Evolutionary conservation across 1,140 invertebrate species (phyloP), one percentile per base, ranked within the genome.

Genomic region (Papilio dardanus): DNA sequence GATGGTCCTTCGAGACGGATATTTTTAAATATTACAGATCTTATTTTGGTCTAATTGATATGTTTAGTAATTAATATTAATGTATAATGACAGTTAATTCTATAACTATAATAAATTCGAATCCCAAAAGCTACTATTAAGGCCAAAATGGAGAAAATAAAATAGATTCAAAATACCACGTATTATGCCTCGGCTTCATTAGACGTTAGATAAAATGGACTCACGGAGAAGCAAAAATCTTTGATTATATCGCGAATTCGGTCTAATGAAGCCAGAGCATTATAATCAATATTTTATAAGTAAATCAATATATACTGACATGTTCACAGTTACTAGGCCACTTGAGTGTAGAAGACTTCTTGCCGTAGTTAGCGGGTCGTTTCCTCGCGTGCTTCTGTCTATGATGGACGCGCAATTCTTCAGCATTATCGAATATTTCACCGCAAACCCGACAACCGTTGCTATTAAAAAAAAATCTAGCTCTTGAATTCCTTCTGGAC

Each of bases 361-460:
- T 86, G 58, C 86, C 82, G 77, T 88, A 89, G 81, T 87, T 86
- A 54, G 77, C 79, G 33, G 85, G 84, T 8, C 86, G 77, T 37
- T 80, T 80, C 10, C 82, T 76, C 30, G 87, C 83, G 80, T 91
- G 90, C 40, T 74, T 74, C 5, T 77, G 73, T 2, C 88, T 76
- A 66, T 84, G 83, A 69, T 92, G 90, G 46, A 84, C 8, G 0
- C 88, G 79, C 35, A 90, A 71, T 54, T 86, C 79, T 65, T 91
- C 87, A 30, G 80, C 71, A 31, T 66, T 82, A 3, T 74, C 19
- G 81, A 91, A 90, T 67, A 74, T 77, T 30, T 81, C 81, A 19
- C 90, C 90, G 79, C 90, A 92, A 54, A 83, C 79, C 1, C 86
- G 80, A 50, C 89, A 91, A 0, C 88, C 88, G 28, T 80, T 83